Evolutionary conservation across 2,888 invertebrate species (phyloP).

Genomic region (Xanthorhoe spadicearia): DNA sequence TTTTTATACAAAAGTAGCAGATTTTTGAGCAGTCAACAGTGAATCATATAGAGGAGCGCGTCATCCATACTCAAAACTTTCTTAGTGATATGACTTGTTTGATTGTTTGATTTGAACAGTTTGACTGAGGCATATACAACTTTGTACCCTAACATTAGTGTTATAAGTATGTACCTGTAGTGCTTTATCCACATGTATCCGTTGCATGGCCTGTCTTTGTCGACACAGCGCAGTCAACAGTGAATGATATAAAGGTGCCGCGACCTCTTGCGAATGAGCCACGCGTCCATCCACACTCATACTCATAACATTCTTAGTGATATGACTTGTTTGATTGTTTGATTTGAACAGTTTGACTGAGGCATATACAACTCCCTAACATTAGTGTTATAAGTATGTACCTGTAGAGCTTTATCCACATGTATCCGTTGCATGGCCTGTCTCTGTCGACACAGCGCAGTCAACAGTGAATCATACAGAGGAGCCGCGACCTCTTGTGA

Average conservation of each 20-base stretch:
- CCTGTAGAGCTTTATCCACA: slow-evolving; percentile 72
- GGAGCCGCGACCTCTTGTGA: not conserved
- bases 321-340: too few species aligned
- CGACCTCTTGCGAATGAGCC: slow-evolving; percentile 55
- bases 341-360: too few species aligned
- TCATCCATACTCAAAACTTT: too few species aligned
- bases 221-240: slow-evolving; percentile 55
- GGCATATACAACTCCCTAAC: too few species aligned
- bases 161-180: slow-evolving; percentile 66
- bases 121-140: not conserved
- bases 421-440: not conserved
- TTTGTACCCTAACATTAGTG: not conserved
- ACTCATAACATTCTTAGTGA: too few species aligned
- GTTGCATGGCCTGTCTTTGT: slow-evolving; percentile 53
- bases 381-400: slow-evolving; percentile 40
- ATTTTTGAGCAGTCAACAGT: not conserved
- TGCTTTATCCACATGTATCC: slow-evolving; percentile 76
- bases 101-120: too few species aligned
- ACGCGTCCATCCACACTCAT: too few species aligned
- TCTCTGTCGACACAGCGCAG: not conserved
- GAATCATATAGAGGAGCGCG: not conserved
- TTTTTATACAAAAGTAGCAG: too few species aligned
- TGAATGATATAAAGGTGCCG: slow-evolving; percentile 48
- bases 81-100: too few species aligned
- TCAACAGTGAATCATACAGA: not conserved